These are phyloP conservation scores for Pitta sordida DNA, from an alignment of 2,113 vertebrate genomes.

Conservation along the genomic window DNA sequence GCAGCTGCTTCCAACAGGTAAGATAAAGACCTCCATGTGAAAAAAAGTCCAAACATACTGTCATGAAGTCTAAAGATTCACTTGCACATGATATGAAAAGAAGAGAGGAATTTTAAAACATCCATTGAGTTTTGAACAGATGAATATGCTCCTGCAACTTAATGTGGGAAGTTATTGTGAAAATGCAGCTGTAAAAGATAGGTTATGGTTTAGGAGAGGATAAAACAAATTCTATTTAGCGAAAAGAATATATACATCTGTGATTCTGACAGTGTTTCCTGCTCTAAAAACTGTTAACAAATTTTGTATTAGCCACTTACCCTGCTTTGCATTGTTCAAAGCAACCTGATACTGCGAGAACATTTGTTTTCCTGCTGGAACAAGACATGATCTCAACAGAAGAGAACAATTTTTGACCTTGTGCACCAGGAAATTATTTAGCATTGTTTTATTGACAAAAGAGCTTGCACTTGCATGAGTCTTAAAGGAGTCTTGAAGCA, in stretches of 20 bases:
- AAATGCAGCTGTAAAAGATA: not conserved
- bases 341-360: not conserved
- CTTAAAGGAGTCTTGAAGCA: no score
- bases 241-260: slow-evolving; percentile 4
- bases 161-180: not conserved
- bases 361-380: not conserved
- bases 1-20: slow-evolving; percentile 96
- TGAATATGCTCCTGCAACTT: not conserved
- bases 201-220: not conserved
- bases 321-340: not conserved
- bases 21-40: not conserved
- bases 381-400: slow-evolving; percentile 5
- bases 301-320: not conserved
- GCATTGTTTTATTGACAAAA: not conserved
- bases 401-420: slow-evolving; percentile 19
- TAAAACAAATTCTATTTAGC: not conserved
- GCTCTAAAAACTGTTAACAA: not conserved
- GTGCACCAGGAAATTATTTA: not conserved
- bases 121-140: not conserved
- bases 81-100: not conserved
- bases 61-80: not conserved
- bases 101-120: not conserved
- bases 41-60: not conserved
- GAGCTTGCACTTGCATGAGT: not conserved
- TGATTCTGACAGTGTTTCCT: not conserved